A percentile compares a stretch with the other conserved stretches of the same genome.
These are phyloP conservation scores for Ceratothoa steindachneri DNA, from an alignment of 2,888 invertebrate species.

Conservation along the genomic window DNA sequence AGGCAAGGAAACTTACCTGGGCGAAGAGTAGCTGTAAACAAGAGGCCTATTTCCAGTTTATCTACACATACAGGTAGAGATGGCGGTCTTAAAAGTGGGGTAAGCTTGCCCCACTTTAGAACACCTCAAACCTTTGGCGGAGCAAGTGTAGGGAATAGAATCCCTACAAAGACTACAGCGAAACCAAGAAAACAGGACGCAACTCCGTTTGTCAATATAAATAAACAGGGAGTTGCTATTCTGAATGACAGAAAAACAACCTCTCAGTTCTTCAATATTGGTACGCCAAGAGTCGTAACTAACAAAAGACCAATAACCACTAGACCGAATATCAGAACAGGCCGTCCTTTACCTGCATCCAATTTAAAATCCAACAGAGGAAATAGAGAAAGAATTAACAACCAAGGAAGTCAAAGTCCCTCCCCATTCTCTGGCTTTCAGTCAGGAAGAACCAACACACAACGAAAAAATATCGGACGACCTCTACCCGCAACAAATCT, in stretches of 20 bases:
- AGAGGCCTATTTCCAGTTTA: neutral
- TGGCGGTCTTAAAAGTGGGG: neutral
- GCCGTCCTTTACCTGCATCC: neutral
- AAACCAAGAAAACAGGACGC: too few species aligned
- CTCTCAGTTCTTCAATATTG: neutral
- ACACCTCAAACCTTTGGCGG: neutral
- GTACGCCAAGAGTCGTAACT: neutral
- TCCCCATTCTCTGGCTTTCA: neutral
- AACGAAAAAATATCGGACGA: neutral
- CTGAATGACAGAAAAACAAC: neutral
- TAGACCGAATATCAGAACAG: neutral
- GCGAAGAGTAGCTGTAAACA: neutral
- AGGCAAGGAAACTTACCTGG: neutral
- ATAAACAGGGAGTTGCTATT: neutral
- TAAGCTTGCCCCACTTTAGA: neutral
- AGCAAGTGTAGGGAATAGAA: neutral
- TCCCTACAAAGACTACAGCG: neutral
- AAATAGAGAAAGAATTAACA: neutral
- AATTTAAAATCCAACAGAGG: neutral
- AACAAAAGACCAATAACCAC: neutral
- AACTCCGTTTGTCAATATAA: neutral
- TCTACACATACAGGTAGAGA: neutral
- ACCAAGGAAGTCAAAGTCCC: neutral
- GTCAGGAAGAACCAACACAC: neutral
- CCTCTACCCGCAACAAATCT: neutral